Conservation (phyloP, 2,888 invertebrate species). For the Proisotoma minuta region DNA sequence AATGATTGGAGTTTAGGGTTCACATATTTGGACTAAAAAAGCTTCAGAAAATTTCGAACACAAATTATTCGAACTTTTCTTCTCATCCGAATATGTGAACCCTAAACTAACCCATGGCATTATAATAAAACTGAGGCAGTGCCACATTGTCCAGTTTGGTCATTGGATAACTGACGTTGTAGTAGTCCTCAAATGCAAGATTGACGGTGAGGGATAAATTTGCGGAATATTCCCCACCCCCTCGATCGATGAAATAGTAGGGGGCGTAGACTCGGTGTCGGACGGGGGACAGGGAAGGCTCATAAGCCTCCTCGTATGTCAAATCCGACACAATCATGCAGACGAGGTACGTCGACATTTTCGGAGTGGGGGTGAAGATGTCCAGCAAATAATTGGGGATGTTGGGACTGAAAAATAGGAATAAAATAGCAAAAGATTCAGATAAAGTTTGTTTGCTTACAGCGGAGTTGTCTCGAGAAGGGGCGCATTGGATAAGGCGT, state of each 20-base stretch:
- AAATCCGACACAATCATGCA: conserved; percentile 92
- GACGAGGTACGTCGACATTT: conserved; percentile 90
- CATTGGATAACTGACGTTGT: conserved; percentile 66
- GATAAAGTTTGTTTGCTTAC: conserved; percentile 19
- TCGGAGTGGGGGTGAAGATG: conserved; percentile 71
- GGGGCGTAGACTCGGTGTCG: conserved; percentile 30
- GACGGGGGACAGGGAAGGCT: not conserved
- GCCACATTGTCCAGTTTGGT: conserved; percentile 43
- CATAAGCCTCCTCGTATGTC: conserved; percentile 40
- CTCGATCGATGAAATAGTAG: conserved; percentile 32
- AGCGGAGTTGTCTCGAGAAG: conserved; percentile 25
- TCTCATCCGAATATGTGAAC: not conserved
- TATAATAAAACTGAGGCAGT: conserved; percentile 35
- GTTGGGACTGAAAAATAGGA: conserved; percentile 19
- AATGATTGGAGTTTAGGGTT: too few relatives aligned
- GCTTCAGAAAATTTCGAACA: not conserved
- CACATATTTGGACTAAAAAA: too few relatives aligned
- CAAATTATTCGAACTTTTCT: conserved; percentile 5
- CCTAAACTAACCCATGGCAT: conserved; percentile 42
- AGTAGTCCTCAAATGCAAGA: conserved; percentile 66
- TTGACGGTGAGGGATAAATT: conserved; percentile 58
- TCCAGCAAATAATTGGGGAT: conserved; percentile 59
- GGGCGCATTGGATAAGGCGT: conserved; percentile 34
- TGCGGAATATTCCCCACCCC: conserved; percentile 35
- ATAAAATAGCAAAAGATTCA: not conserved